phyloP scores from a whole-genome alignment of 2,113 vertebrate species.

The Nothoprocta pentlandii region DNA sequence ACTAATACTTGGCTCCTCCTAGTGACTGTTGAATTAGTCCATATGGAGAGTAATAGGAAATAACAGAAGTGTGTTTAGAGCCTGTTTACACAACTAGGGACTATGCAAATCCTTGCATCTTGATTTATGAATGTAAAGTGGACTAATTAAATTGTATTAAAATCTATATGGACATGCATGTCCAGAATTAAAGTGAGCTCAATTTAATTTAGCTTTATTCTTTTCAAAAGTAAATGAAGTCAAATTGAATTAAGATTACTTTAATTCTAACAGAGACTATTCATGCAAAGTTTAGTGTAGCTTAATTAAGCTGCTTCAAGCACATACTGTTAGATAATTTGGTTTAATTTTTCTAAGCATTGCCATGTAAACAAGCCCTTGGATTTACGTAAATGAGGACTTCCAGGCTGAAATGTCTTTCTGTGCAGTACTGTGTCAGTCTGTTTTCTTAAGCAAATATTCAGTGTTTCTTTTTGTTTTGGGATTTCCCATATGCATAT shows the following conservation, averaged over 20 bases:
- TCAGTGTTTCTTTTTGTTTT: not conserved
- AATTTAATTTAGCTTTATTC: slow-evolving; percentile 52
- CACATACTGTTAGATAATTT: not conserved
- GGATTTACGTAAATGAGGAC: not conserved
- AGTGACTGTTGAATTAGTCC: slow-evolving; percentile 55
- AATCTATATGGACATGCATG: slow-evolving; percentile 17
- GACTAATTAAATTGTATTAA: slow-evolving; percentile 47
- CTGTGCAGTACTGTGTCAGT: not conserved
- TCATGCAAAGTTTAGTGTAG: slow-evolving; percentile 22
- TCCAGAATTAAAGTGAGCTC: slow-evolving; percentile 9
- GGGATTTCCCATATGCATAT: not conserved
- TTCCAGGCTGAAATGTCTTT: not conserved
- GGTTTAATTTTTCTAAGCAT: slow-evolving; percentile 11
- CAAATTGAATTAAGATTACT: slow-evolving; percentile 61
- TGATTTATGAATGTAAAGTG: slow-evolving; percentile 22
- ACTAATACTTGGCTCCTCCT: slow-evolving; percentile 55
- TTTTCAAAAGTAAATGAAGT: slow-evolving; percentile 43
- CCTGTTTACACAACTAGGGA: slow-evolving; percentile 47
- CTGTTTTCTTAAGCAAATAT: not conserved
- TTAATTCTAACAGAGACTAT: slow-evolving; percentile 28
- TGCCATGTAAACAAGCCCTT: not conserved
- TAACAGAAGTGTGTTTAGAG: slow-evolving; percentile 31
- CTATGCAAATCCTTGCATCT: slow-evolving; percentile 43
- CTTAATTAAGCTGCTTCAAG: slow-evolving; percentile 49
- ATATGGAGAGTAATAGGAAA: slow-evolving; percentile 60